A percentile compares a stretch with the other conserved stretches of the same genome.
Evolutionary conservation across 1,140 invertebrate genomes (phyloP).

Genomic region (Aphelinus atriplicis): DNA sequence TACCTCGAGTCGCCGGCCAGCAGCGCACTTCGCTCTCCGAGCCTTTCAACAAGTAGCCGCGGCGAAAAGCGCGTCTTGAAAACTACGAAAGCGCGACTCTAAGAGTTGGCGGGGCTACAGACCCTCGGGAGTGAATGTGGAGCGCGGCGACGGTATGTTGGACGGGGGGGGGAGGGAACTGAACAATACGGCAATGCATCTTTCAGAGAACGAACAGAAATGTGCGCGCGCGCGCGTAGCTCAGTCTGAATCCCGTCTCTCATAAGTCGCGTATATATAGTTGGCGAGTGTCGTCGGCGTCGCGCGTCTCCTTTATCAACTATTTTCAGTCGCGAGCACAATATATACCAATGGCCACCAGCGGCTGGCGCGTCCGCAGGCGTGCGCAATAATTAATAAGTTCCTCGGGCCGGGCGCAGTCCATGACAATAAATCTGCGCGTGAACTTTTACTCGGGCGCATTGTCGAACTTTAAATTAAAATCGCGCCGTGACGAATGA

Average conservation of each 20-base stretch:
- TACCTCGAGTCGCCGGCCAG: too few species aligned
- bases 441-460: not conserved
- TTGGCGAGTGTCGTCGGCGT: constrained; percentile 1
- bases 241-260: constrained; percentile 2
- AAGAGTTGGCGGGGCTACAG: too few species aligned
- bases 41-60: too few species aligned
- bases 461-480: constrained; percentile 43
- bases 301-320: constrained; percentile 15
- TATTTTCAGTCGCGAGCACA: constrained; percentile 25
- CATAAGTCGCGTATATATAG: not conserved
- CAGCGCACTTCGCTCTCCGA: too few species aligned
- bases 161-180: too few species aligned
- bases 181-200: constrained; percentile 24
- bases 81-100: too few species aligned
- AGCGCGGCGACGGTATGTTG: not conserved
- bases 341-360: not conserved
- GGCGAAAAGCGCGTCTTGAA: too few species aligned
- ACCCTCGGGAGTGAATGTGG: too few species aligned
- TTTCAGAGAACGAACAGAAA: not conserved
- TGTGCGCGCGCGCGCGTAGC: too few species aligned
- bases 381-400: constrained; percentile 25
- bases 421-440: constrained; percentile 24
- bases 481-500: constrained; percentile 42
- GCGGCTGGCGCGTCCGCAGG: not conserved
- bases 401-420: not conserved